phyloP scores from a whole-genome alignment of 2,113 vertebrate genomes.

The Andinoacara biseriatus region DNA sequence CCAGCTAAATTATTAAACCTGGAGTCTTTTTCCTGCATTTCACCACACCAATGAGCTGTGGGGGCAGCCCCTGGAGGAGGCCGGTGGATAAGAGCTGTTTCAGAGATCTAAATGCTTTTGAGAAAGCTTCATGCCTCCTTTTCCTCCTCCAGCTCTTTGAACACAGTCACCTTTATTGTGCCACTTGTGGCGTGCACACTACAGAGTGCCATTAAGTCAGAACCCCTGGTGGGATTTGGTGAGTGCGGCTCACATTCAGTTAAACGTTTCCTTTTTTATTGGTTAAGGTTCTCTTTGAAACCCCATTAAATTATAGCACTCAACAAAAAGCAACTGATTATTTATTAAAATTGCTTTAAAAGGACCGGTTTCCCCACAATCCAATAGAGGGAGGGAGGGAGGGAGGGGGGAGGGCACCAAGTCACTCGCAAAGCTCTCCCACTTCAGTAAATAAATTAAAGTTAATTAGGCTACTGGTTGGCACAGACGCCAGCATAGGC shows the following conservation, averaged over 20 bases:
- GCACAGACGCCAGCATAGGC: not conserved
- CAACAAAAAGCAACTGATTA: not conserved
- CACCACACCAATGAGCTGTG: conserved; percentile 59
- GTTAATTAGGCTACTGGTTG: not conserved
- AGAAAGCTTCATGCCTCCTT: not conserved
- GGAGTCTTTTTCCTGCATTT: conserved; percentile 65
- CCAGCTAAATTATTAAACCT: conserved; percentile 75
- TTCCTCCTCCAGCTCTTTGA: not conserved
- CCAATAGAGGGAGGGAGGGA: not conserved
- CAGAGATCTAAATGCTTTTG: not conserved
- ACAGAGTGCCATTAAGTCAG: not conserved
- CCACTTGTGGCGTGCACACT: conserved; percentile 21
- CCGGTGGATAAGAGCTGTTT: not conserved
- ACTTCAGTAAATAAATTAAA: conserved; percentile 11
- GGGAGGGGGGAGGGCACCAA: not conserved
- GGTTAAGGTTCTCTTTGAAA: not conserved
- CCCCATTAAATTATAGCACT: not conserved
- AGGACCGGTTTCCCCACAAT: not conserved
- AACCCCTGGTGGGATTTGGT: not conserved
- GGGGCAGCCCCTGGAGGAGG: conserved; percentile 31
- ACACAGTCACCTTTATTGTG: not conserved
- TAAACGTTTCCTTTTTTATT: not conserved
- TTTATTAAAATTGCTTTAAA: not conserved
- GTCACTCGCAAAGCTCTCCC: conserved; percentile 3
- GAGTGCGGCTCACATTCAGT: not conserved